A percentile compares a stretch with the other conserved stretches of the same genome.
Conservation (phyloP, 2,113 vertebrate species). For the Leptobrachium leishanense region DNA sequence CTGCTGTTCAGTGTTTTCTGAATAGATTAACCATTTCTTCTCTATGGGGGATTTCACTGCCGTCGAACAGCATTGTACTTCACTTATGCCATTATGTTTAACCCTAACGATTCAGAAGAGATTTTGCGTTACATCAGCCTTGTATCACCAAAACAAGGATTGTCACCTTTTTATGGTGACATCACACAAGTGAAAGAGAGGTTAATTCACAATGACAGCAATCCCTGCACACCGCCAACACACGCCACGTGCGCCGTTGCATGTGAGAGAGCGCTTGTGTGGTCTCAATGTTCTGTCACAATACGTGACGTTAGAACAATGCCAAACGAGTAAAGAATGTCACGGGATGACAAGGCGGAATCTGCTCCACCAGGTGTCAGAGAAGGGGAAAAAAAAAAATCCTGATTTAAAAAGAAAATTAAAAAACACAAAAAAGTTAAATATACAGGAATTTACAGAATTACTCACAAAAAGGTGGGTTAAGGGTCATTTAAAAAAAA, state of each 20-base stretch:
- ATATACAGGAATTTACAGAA: too few species aligned
- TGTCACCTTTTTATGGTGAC: neutral
- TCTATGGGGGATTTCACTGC: too few species aligned
- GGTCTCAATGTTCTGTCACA: slow-evolving; percentile 7
- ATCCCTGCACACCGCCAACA: neutral
- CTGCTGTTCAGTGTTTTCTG: too few species aligned
- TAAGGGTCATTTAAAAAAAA: too few species aligned
- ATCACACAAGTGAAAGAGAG: neutral
- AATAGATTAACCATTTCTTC: too few species aligned
- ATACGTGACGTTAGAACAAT: slow-evolving; percentile 8
- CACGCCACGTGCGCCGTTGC: slow-evolving; percentile 1
- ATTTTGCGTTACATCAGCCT: neutral
- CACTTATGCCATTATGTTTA: neutral
- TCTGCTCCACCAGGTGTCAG: neutral
- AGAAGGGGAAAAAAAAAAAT: too few species aligned
- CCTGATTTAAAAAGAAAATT: too few species aligned
- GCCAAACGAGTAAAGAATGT: neutral
- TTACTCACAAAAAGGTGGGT: too few species aligned
- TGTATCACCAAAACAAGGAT: neutral
- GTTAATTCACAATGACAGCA: neutral
- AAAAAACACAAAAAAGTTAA: too few species aligned
- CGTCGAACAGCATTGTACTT: too few species aligned
- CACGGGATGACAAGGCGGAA: neutral
- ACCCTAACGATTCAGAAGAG: neutral
- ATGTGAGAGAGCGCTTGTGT: neutral